Conservation (phyloP, 1,140 invertebrate genomes). For the Chionoecetes opilio region DNA sequence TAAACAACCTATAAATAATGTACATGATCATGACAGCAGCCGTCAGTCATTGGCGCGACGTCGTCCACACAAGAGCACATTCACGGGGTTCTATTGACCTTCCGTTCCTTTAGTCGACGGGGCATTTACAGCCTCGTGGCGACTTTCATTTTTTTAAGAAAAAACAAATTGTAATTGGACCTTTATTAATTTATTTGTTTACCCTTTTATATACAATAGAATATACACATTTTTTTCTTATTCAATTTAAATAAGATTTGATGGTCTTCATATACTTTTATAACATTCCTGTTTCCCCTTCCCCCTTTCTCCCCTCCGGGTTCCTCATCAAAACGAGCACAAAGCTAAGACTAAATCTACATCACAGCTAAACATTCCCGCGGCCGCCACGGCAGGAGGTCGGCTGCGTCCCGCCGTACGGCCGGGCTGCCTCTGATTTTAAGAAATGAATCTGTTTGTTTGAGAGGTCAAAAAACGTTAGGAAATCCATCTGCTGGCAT, state of each 20-base stretch:
- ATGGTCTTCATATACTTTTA: constrained; percentile 64
- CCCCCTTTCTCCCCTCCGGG: constrained; percentile 15
- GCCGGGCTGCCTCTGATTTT: constrained; percentile 3
- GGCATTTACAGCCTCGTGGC: neutral
- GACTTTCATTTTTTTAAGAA: neutral
- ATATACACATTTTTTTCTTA: constrained; percentile 43
- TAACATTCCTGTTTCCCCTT: constrained; percentile 43
- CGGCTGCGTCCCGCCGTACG: neutral
- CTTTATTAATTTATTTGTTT: constrained; percentile 14
- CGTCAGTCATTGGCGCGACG: neutral
- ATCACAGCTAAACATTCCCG: neutral
- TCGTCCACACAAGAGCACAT: neutral
- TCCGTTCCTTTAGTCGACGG: neutral
- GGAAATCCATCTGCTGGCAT: constrained; percentile 14
- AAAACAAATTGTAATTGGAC: neutral
- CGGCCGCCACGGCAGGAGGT: neutral
- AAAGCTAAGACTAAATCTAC: constrained; percentile 23
- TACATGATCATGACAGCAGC: neutral
- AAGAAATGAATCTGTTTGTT: neutral
- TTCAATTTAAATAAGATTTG: constrained; percentile 50
- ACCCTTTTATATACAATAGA: constrained; percentile 31
- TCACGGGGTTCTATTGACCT: neutral
- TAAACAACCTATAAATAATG: neutral
- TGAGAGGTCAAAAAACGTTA: constrained; percentile 30
- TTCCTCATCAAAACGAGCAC: neutral